These are phyloP conservation scores for Helicoverpa zea DNA, from an alignment of 1,140 invertebrate species.

Conservation along the genomic window DNA sequence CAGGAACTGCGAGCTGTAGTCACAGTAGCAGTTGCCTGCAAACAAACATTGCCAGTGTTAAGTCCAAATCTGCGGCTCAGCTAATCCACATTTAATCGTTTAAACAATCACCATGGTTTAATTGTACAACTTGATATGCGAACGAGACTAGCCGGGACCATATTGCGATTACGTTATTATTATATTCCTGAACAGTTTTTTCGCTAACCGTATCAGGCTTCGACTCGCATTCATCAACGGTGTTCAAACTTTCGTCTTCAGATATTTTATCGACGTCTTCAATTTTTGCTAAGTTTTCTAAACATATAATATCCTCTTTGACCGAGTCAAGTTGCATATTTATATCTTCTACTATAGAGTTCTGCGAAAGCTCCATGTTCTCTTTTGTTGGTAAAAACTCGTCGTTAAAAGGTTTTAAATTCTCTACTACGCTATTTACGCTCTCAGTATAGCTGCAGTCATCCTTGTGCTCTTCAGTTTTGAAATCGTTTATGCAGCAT, in stretches of 20 bases:
- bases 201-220: not conserved
- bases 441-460: constrained; percentile 56
- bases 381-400: constrained; percentile 48
- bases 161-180: constrained; percentile 61
- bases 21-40: constrained; percentile 78
- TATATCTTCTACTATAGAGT: constrained; percentile 68
- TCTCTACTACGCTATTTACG: constrained; percentile 62
- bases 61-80: not conserved
- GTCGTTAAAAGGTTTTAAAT: constrained; percentile 40
- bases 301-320: constrained; percentile 66
- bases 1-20: constrained; percentile 77
- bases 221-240: constrained; percentile 33
- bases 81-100: not conserved
- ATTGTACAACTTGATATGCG: constrained; percentile 72
- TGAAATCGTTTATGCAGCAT: constrained; percentile 59
- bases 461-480: constrained; percentile 54
- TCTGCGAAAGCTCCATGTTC: constrained; percentile 54
- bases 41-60: constrained; percentile 12
- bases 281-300: constrained; percentile 65
- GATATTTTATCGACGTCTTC: constrained; percentile 54
- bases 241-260: constrained; percentile 52
- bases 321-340: constrained; percentile 66
- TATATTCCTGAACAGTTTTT: constrained; percentile 46
- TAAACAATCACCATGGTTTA: constrained; percentile 70
- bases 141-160: constrained; percentile 78